These are phyloP conservation scores for Forpus xanthops DNA, from an alignment of 2,797 vertebrate species.

Conservation along the genomic window DNA sequence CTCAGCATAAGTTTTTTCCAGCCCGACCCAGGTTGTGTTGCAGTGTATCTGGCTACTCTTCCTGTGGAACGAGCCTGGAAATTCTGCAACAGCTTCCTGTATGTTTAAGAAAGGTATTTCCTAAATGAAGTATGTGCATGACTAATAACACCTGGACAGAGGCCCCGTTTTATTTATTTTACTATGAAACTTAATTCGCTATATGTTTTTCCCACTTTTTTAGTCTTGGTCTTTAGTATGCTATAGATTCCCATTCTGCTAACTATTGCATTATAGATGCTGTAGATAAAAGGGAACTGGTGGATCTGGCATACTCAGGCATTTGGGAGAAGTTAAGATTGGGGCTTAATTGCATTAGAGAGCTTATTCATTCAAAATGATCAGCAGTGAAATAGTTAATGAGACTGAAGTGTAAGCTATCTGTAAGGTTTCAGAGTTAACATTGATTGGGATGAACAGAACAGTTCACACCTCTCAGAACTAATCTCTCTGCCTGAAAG, in stretches of 20 bases:
- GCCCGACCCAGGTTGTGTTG: neutral
- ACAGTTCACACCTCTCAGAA: conserved; percentile 53
- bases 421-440: conserved; percentile 9
- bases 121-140: neutral
- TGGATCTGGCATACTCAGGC: neutral
- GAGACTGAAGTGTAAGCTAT: neutral
- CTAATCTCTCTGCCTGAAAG: conserved; percentile 51
- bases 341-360: neutral
- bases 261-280: neutral
- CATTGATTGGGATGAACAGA: conserved; percentile 47
- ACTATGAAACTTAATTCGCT: neutral
- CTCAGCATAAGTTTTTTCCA: neutral
- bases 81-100: neutral
- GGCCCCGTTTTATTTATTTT: neutral
- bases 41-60: neutral
- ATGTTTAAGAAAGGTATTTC: neutral
- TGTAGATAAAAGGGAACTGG: neutral
- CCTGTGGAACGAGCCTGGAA: neutral
- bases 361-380: neutral
- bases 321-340: neutral
- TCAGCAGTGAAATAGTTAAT: conserved; percentile 31
- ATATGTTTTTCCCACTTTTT: neutral
- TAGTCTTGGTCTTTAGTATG: neutral
- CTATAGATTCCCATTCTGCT: neutral
- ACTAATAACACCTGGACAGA: neutral